Base-by-base conservation (phyloP, 2,797 vertebrate species). In the Sparus aurata region DNA sequence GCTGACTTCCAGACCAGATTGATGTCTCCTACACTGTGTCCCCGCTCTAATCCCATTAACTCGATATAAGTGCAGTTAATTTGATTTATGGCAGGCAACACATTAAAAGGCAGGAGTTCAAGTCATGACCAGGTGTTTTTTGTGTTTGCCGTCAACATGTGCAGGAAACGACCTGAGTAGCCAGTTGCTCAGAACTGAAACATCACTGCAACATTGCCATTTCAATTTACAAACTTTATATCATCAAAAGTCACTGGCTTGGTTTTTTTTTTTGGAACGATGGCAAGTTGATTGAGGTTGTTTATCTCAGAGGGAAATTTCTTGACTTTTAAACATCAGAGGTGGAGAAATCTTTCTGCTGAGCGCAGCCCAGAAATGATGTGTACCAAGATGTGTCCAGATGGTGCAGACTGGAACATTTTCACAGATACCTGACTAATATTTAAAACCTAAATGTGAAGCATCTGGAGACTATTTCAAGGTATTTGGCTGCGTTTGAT, bases 41-140 rank as follows among this genome's bases (percentile, higher is more conserved):
- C 85, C 76, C 30, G 67, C 86, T 91, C 87, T 92, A 93, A 93
- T 94, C 91, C 91, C 82, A 92, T 94, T 93, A 92, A 90, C 83
- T 78, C 78, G 79, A 84, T 90, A 82, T 84, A 88, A 91, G 84
- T 83, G 82, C 85, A 83, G 77, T 86, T 92, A 85, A 93, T 92
- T 87, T 80, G 87, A 93, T 94, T 92, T 84, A 87, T 80, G 80
- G 79, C 75, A 61, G 70, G 83, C 77, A 81, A 89, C 89, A 91
- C 77, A 77, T 85, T 80, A 80, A 82, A 85, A 90, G 84, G 90
- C 90, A 82, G 10, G 65, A 85, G 84, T 83, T 86, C 80, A 80
- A 91, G 91, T 87, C 86, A 79, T 74, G 90, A 87, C 77, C 88
- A 85, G 84, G 87, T 89, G 86, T 86, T 80, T 75, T 49, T 71